Percentiles rank a stretch among this genome's conserved stretches.
These are phyloP conservation scores for Poecilia wingei DNA, from an alignment of 2,797 vertebrate species.

Conservation along the genomic window DNA sequence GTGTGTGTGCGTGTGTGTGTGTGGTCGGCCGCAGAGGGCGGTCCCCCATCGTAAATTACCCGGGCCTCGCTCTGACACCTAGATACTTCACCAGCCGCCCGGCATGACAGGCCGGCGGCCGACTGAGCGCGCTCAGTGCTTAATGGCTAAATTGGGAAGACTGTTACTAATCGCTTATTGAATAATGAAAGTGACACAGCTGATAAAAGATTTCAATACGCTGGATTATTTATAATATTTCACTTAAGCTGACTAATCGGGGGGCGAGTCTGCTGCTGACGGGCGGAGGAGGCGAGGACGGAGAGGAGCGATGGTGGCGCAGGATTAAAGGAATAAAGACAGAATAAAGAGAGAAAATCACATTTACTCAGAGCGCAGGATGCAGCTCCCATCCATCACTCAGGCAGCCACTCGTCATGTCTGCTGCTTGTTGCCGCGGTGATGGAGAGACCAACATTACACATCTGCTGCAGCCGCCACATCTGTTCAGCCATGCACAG, in stretches of 20 bases:
- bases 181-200: constrained; percentile 95
- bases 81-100: constrained; percentile 76
- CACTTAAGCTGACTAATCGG: constrained; percentile 88
- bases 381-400: constrained; percentile 45
- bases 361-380: neutral
- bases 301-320: constrained; percentile 15
- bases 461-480: constrained; percentile 66
- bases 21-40: constrained; percentile 52
- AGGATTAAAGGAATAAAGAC: constrained; percentile 1
- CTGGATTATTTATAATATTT: constrained; percentile 90
- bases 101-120: constrained; percentile 67
- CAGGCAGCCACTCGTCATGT: constrained; percentile 51
- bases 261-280: constrained; percentile 53
- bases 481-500: constrained; percentile 54
- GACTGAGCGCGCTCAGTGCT: constrained; percentile 69
- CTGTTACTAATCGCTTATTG: constrained; percentile 89
- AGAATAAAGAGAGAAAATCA: neutral
- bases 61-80: constrained; percentile 65
- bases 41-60: constrained; percentile 79
- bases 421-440: constrained; percentile 60
- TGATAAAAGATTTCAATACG: constrained; percentile 94
- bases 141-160: constrained; percentile 87
- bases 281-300: constrained; percentile 27
- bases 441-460: constrained; percentile 61
- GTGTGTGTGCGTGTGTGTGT: constrained; percentile 19